Conservation (phyloP, 2,797 vertebrate species). For the Pseudopleuronectes americanus region DNA sequence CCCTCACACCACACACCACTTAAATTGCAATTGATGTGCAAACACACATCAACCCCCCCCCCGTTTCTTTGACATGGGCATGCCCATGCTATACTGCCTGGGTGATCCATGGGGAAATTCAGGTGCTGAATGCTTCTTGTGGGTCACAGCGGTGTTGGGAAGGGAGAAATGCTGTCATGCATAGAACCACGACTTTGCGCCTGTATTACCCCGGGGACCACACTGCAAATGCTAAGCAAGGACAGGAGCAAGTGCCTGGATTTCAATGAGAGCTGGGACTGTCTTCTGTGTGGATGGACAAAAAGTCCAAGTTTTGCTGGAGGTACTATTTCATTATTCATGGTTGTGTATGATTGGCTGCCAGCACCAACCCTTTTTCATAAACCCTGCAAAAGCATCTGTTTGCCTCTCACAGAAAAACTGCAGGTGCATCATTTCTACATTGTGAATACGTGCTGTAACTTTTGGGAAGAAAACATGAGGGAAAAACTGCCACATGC, state of each 20-base stretch:
- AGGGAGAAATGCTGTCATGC: slow-evolving; percentile 45
- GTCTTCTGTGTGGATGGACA: slow-evolving; percentile 66
- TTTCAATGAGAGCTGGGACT: slow-evolving; percentile 56
- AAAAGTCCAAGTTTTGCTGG: slow-evolving; percentile 71
- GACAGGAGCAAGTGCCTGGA: slow-evolving; percentile 63
- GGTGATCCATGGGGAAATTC: slow-evolving; percentile 62
- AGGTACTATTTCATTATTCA: slow-evolving; percentile 81
- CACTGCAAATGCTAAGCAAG: slow-evolving; percentile 73
- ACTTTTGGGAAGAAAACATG: slow-evolving; percentile 5
- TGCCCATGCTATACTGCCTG: slow-evolving; percentile 35
- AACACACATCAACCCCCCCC: slow-evolving; percentile 48
- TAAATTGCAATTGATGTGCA: slow-evolving; percentile 19
- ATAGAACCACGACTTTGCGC: slow-evolving; percentile 38
- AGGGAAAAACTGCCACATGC: neutral
- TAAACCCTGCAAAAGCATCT: slow-evolving; percentile 51
- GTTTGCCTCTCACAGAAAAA: slow-evolving; percentile 46
- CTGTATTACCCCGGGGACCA: slow-evolving; percentile 47
- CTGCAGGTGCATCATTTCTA: slow-evolving; percentile 32
- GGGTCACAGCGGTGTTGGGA: slow-evolving; percentile 54
- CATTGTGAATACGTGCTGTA: slow-evolving; percentile 23
- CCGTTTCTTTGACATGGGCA: slow-evolving; percentile 17
- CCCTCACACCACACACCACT: slow-evolving; percentile 32
- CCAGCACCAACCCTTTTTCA: slow-evolving; percentile 33
- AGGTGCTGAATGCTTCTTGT: slow-evolving; percentile 41
- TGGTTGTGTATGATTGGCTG: slow-evolving; percentile 70